Conservation (phyloP, 2,797 vertebrate genomes). For the Prionace glauca region DNA sequence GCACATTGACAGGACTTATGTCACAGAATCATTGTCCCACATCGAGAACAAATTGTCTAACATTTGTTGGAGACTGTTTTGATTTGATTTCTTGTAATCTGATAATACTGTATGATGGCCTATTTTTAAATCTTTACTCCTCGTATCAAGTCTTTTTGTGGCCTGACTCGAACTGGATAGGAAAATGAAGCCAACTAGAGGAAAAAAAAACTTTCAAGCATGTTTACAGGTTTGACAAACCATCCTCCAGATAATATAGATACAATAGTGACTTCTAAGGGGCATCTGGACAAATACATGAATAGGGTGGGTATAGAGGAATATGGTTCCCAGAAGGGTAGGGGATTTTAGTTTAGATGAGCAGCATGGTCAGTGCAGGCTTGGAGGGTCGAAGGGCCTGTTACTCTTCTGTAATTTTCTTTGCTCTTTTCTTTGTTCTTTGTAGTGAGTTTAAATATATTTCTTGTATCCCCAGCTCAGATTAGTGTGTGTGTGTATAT, state of each 20-base stretch:
- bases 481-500: neutral
- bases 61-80: neutral
- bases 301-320: too few relatives aligned
- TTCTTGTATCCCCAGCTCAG: neutral
- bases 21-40: neutral
- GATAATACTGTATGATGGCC: neutral
- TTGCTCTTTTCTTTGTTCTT: too few relatives aligned
- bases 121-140: neutral
- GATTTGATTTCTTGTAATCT: slow-evolving; percentile 1
- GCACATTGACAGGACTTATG: neutral
- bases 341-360: too few relatives aligned
- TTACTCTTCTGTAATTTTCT: too few relatives aligned
- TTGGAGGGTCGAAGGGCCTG: too few relatives aligned
- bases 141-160: neutral
- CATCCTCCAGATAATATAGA: too few relatives aligned
- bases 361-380: too few relatives aligned
- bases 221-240: neutral
- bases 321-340: too few relatives aligned
- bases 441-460: neutral
- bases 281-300: too few relatives aligned
- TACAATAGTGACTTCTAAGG: too few relatives aligned
- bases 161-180: neutral
- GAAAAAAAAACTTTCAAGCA: neutral
- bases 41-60: neutral
- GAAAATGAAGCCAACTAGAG: neutral